phyloP scores from a whole-genome alignment of 2,113 vertebrate species.

The Pterophyllum scalare region DNA sequence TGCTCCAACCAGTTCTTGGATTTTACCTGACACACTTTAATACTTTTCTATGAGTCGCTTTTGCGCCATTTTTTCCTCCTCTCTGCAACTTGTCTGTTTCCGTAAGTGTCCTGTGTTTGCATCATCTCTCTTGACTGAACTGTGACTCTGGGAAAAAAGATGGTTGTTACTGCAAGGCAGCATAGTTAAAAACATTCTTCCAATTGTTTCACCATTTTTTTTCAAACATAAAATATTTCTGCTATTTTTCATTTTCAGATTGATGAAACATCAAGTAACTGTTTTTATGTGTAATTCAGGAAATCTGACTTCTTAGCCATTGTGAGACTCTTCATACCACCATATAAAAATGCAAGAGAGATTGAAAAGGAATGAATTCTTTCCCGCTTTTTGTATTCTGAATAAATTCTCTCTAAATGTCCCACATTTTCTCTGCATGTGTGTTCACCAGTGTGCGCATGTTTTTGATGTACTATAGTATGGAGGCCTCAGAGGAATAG shows the following conservation, averaged over 20 bases:
- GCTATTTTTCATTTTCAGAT: constrained; percentile 27
- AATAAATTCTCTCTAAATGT: constrained; percentile 64
- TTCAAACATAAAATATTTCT: not conserved
- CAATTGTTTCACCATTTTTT: not conserved
- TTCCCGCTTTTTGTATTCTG: constrained; percentile 49
- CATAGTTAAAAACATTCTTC: no score
- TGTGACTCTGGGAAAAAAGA: not conserved
- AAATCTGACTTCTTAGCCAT: constrained; percentile 9
- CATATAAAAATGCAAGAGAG: not conserved
- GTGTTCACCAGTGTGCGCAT: constrained; percentile 8
- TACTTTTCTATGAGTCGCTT: not conserved
- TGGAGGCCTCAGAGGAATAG: constrained; percentile 44
- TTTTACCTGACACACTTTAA: not conserved
- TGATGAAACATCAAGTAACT: constrained; percentile 16
- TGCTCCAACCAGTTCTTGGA: not conserved
- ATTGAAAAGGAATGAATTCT: constrained; percentile 44
- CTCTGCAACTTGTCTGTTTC: not conserved
- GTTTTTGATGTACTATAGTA: constrained; percentile 58
- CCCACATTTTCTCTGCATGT: constrained; percentile 63
- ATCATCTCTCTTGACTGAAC: not conserved
- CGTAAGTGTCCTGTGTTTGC: constrained; percentile 1
- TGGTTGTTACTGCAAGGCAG: not conserved
- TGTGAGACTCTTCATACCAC: not conserved
- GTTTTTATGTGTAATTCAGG: constrained; percentile 27
- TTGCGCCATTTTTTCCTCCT: not conserved